These are phyloP conservation scores for Cryptus armator DNA, from an alignment of 2,888 invertebrate genomes.

Conservation along the genomic window DNA sequence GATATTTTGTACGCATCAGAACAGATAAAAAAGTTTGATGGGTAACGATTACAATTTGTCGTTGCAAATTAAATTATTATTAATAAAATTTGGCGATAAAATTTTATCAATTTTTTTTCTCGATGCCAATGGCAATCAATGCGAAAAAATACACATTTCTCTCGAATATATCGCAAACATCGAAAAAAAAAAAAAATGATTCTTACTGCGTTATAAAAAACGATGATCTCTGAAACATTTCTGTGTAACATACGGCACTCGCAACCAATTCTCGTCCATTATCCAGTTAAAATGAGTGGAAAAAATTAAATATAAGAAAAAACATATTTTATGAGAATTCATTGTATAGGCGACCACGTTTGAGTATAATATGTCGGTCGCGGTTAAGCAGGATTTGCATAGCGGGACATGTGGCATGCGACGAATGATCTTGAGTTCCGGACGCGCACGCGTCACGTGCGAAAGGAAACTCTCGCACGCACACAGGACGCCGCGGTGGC, in stretches of 20 bases:
- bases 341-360: slow-evolving; percentile 25
- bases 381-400: slow-evolving; percentile 67
- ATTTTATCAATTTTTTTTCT: neutral
- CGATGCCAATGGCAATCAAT: too few species aligned
- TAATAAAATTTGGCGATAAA: neutral
- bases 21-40: neutral
- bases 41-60: neutral
- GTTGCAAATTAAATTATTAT: neutral
- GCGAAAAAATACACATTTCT: too few species aligned
- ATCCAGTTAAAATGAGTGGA: neutral
- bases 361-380: slow-evolving; percentile 48
- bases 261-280: neutral
- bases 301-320: slow-evolving; percentile 42
- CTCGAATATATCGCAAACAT: too few species aligned
- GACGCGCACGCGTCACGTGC: slow-evolving; percentile 48
- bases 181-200: neutral
- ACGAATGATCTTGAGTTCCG: slow-evolving; percentile 42
- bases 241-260: slow-evolving; percentile 9
- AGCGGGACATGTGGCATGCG: slow-evolving; percentile 68
- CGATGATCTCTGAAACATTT: neutral
- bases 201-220: neutral
- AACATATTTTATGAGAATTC: slow-evolving; percentile 24
- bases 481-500: slow-evolving; percentile 39
- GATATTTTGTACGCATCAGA: neutral
- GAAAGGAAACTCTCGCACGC: slow-evolving; percentile 42